Conservation (phyloP, 2,797 vertebrate genomes). For the Limnodromus scolopaceus region DNA sequence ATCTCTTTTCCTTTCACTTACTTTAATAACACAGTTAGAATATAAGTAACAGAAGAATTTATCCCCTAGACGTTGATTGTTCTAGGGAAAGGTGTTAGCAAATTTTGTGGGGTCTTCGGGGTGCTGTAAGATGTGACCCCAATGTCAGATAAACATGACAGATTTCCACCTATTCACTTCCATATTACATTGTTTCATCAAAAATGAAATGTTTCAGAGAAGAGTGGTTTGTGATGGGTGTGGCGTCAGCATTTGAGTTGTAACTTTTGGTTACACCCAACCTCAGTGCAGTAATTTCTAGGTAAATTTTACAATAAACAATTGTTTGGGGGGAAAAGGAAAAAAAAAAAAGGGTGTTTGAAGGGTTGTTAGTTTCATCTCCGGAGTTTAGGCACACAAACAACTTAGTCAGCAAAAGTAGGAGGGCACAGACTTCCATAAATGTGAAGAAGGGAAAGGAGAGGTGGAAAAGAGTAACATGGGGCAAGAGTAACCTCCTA, state of each 20-base stretch:
- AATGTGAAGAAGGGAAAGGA: neutral
- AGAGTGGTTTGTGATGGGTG: neutral
- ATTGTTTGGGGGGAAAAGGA: fast-evolving
- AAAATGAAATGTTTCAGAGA: neutral
- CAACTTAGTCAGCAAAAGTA: neutral
- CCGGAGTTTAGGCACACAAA: neutral
- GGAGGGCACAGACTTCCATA: neutral
- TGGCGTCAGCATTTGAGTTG: neutral
- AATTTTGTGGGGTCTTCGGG: neutral
- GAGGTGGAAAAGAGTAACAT: neutral
- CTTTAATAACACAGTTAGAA: neutral
- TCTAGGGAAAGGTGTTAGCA: neutral
- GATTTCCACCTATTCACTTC: neutral
- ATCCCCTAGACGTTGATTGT: fast-evolving
- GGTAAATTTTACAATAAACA: neutral
- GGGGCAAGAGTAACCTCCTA: fast-evolving
- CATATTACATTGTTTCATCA: neutral
- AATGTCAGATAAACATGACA: neutral
- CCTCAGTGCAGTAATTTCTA: neutral
- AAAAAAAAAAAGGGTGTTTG: neutral
- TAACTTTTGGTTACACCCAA: neutral
- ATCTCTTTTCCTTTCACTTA: neutral
- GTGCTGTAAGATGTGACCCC: neutral
- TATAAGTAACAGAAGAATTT: neutral
- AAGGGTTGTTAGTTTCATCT: neutral